Percentiles rank a stretch among this genome's conserved stretches.
phyloP scores from a whole-genome alignment of 2,888 invertebrate genomes.

The Drosophila sordidula region DNA sequence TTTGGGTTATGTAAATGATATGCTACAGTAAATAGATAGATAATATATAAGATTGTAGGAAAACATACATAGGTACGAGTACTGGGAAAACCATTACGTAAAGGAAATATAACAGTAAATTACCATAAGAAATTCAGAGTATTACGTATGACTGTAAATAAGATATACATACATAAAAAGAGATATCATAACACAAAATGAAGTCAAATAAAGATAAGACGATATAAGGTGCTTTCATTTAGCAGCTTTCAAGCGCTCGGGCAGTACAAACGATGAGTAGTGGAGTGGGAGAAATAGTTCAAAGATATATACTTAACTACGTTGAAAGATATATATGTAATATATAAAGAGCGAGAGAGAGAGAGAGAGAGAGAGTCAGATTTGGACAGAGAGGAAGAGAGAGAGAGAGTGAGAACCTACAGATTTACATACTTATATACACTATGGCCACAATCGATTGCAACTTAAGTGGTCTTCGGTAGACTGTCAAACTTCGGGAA shows the following conservation, averaged over 20 bases:
- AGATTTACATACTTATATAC: constrained; percentile 19
- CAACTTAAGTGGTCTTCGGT: constrained; percentile 71
- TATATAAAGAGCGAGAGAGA: constrained; percentile 20
- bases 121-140: constrained; percentile 24
- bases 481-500: constrained; percentile 71
- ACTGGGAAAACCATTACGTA: constrained; percentile 31
- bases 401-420: constrained; percentile 22
- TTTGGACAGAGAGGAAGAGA: constrained; percentile 21
- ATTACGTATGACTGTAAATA: constrained; percentile 33
- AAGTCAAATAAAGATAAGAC: constrained; percentile 41
- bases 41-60: constrained; percentile 13
- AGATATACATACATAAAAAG: constrained; percentile 33
- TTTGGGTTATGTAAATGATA: constrained; percentile 65
- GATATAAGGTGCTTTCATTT: constrained; percentile 56
- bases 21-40: constrained; percentile 57
- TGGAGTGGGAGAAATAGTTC: constrained; percentile 31
- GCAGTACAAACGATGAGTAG: constrained; percentile 44
- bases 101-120: constrained; percentile 12
- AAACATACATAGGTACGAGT: constrained; percentile 36
- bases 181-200: constrained; percentile 37
- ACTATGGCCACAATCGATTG: constrained; percentile 57
- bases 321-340: background rate
- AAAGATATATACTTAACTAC: constrained; percentile 35
- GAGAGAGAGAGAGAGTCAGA: constrained; percentile 29
- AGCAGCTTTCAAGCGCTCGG: constrained; percentile 61